Conservation (phyloP, 1,140 invertebrate genomes). For the Armadillidium nasatum region DNA sequence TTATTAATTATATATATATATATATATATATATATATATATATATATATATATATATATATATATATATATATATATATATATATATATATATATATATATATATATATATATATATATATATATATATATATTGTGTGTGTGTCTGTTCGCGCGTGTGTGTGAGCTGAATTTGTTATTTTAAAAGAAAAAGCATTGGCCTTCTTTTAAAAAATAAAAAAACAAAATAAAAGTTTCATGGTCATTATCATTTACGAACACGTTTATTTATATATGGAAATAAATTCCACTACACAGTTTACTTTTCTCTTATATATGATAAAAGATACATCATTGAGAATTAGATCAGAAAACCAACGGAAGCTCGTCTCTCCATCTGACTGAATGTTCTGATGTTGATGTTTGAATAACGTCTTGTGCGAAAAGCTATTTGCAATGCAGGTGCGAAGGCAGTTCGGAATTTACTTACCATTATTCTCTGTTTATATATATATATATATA, state of each 20-base stretch:
- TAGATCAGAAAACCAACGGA: background rate
- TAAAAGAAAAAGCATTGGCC: too few species aligned
- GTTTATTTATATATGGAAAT: too few species aligned
- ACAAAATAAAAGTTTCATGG: too few species aligned
- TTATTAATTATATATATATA: too few species aligned
- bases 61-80: background rate
- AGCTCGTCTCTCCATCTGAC: background rate
- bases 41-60: background rate
- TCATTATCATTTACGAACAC: too few species aligned
- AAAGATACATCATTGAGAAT: background rate
- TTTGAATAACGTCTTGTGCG: background rate
- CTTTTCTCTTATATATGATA: background rate
- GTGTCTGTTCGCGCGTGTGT: too few species aligned
- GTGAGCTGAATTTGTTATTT: too few species aligned
- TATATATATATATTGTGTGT: too few species aligned
- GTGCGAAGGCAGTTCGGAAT: background rate
- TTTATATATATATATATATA: background rate
- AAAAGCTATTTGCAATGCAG: background rate
- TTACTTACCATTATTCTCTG: background rate
- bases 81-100: too few species aligned
- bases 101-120: too few species aligned
- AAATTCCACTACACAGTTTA: background rate
- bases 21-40: background rate
- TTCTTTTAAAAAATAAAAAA: too few species aligned
- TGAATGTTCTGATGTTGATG: too few species aligned